Evolutionary conservation across 2,797 vertebrate species (phyloP).

Genomic region (Saxicola maurus): DNA sequence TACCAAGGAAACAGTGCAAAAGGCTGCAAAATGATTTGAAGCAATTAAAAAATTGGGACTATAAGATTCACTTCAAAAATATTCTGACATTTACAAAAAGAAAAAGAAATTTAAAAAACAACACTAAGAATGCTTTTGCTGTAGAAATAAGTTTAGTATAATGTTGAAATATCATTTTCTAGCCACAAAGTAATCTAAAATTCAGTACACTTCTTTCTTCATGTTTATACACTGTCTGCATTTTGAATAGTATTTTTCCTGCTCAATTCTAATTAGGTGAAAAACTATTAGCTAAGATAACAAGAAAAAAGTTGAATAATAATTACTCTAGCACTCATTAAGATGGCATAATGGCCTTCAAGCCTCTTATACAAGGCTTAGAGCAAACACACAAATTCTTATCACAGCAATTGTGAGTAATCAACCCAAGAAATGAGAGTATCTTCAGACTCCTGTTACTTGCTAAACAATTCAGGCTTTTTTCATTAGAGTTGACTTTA

Average conservation of each 20-base stretch:
- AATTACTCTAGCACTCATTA: not conserved
- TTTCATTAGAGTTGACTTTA: not conserved
- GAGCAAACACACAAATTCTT: not conserved
- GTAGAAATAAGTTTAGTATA: not conserved
- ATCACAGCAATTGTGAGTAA: not conserved
- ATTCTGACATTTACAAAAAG: not conserved
- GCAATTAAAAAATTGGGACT: slow-evolving; percentile 29
- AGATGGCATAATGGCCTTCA: not conserved
- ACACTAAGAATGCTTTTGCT: not conserved
- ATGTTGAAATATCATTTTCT: not conserved
- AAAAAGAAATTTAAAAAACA: not conserved
- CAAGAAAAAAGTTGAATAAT: not conserved
- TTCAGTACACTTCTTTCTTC: not conserved
- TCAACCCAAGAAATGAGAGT: not conserved
- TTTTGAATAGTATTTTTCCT: not conserved
- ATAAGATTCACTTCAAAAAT: not conserved
- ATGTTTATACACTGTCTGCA: not conserved
- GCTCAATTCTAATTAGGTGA: not conserved
- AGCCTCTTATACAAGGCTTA: not conserved
- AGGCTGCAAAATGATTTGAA: slow-evolving; percentile 9
- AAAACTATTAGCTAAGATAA: not conserved
- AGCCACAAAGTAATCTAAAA: not conserved
- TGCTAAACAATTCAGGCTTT: not conserved
- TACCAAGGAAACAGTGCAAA: slow-evolving; percentile 36
- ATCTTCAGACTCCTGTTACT: not conserved